A percentile compares a stretch with the other conserved stretches of the same genome.
These are phyloP conservation scores for Pandemis heparana DNA, from an alignment of 2,888 invertebrate species.

Conservation along the genomic window DNA sequence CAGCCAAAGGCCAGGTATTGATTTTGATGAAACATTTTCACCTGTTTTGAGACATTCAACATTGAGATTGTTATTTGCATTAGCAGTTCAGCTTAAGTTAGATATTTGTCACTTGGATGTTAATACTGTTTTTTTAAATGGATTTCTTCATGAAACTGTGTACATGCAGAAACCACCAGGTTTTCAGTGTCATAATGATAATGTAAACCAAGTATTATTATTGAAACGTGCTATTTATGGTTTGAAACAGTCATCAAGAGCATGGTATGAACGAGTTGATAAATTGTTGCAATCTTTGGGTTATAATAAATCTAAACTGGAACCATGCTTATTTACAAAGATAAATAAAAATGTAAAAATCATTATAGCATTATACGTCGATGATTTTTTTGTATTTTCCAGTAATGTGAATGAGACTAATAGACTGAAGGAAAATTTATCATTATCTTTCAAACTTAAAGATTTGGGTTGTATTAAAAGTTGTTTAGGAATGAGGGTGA, in stretches of 20 bases:
- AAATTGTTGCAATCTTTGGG: slow-evolving; percentile 26
- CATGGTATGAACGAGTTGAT: slow-evolving; percentile 35
- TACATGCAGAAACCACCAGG: slow-evolving; percentile 41
- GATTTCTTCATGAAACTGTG: slow-evolving; percentile 39
- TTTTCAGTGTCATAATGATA: slow-evolving; percentile 21
- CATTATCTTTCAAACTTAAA: no score
- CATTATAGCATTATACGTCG: not conserved
- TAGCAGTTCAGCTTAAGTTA: slow-evolving; percentile 34
- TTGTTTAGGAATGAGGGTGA: no score
- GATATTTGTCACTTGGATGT: slow-evolving; percentile 44
- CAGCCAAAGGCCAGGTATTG: not conserved
- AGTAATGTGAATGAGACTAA: no score
- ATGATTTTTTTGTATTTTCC: not conserved
- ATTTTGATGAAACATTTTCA: slow-evolving; percentile 27
- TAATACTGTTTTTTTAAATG: slow-evolving; percentile 44
- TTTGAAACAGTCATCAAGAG: slow-evolving; percentile 42
- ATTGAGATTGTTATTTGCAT: slow-evolving; percentile 43
- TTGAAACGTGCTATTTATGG: slow-evolving; percentile 44
- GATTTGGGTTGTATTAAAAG: no score
- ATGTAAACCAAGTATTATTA: slow-evolving; percentile 44
- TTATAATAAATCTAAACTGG: slow-evolving; percentile 41
- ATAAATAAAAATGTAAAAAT: not conserved
- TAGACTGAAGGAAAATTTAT: no score
- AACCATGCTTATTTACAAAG: slow-evolving; percentile 38
- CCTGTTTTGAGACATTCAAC: slow-evolving; percentile 44